A percentile compares a stretch with the other conserved stretches of the same genome.
These are phyloP conservation scores for Chloropsis cyanopogon DNA, from an alignment of 2,113 vertebrate species.

Conservation along the genomic window DNA sequence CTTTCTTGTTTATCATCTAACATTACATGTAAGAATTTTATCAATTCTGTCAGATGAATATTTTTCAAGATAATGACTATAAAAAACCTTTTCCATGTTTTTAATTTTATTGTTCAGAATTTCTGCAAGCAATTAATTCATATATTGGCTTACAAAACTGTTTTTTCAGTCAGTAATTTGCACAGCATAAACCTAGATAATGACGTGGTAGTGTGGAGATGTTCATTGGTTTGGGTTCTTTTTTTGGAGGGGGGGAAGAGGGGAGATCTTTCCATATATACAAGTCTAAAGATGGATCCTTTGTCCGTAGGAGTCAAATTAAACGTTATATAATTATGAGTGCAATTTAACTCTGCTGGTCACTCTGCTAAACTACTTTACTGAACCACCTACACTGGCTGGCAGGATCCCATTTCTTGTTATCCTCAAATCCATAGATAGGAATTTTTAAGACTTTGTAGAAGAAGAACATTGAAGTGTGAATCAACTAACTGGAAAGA, in stretches of 20 bases:
- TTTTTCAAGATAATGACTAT: not conserved
- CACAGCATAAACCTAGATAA: not conserved
- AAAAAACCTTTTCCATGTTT: not conserved
- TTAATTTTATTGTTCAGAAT: not conserved
- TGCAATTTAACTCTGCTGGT: not conserved
- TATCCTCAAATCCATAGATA: not conserved
- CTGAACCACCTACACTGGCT: not conserved
- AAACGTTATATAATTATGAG: not conserved
- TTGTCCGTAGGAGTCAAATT: not conserved
- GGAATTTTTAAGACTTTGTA: not conserved
- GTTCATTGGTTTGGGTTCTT: not conserved
- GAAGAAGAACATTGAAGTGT: not conserved
- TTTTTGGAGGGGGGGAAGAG: not conserved
- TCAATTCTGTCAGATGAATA: not conserved
- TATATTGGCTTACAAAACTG: not conserved
- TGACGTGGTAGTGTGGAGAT: not conserved
- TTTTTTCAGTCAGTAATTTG: not conserved
- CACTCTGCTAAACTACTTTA: not conserved
- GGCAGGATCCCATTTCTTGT: not conserved
- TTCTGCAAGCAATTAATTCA: not conserved
- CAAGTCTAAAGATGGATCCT: not conserved
- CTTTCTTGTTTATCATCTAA: not conserved
- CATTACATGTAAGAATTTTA: not conserved
- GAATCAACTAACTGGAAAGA: not conserved
- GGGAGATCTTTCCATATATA: not conserved